Evolutionary conservation across 2,888 invertebrate genomes (phyloP).

Genomic region (Embidobia sp.): DNA sequence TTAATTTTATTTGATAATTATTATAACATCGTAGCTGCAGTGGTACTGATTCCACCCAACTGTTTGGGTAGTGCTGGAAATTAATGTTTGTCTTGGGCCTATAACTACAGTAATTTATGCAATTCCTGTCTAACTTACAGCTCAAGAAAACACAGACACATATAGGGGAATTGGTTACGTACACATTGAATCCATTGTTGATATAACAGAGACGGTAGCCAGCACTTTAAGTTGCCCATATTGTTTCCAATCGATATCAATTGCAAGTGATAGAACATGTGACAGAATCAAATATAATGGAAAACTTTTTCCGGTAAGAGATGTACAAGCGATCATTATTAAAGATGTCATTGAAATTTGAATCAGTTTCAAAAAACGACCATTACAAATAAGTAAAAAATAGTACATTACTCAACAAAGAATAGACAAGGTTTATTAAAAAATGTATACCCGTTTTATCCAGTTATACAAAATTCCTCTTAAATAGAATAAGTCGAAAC

Average conservation of each 20-base stretch:
- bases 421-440: no score
- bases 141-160: slow-evolving; percentile 45
- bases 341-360: no score
- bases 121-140: slow-evolving; percentile 45
- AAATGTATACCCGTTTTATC: no score
- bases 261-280: not conserved
- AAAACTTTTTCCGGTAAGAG: no score
- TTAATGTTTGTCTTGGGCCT: slow-evolving; percentile 59
- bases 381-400: no score
- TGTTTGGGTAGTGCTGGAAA: slow-evolving; percentile 50
- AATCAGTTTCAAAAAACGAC: no score
- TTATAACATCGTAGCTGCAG: slow-evolving; percentile 15
- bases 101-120: slow-evolving; percentile 55
- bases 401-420: no score
- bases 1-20: slow-evolving; percentile 43
- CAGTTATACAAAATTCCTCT: no score
- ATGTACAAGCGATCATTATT: no score
- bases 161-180: slow-evolving; percentile 33
- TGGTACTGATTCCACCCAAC: slow-evolving; percentile 15
- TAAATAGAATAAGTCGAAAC: no score
- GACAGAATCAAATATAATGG: no score
- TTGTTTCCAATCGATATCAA: slow-evolving; percentile 9
- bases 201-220: slow-evolving; percentile 31
- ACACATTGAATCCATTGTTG: slow-evolving; percentile 40
- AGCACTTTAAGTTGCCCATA: slow-evolving; percentile 22